Evolutionary conservation across 2,888 invertebrate species (phyloP).

Genomic region (Chloroclystis v-ata): DNA sequence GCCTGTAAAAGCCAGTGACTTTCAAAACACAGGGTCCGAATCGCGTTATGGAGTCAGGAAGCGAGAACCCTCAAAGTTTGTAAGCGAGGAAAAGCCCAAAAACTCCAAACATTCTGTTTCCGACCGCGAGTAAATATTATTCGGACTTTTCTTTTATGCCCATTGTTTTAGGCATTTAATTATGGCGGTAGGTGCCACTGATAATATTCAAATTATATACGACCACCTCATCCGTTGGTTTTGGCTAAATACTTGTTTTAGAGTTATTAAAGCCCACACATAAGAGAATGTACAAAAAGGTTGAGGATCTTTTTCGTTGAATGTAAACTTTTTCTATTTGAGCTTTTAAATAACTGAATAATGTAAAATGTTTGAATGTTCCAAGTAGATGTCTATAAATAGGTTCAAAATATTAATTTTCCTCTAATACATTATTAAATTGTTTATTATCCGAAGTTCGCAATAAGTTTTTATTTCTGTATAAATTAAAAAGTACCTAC

Average conservation of each 20-base stretch:
- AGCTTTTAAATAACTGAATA: not conserved
- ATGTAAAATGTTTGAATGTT: not conserved
- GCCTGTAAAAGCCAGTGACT: slow-evolving; percentile 45
- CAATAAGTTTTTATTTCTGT: no score
- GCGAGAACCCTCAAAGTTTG: slow-evolving; percentile 61
- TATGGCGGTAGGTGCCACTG: slow-evolving; percentile 39
- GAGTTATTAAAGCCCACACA: slow-evolving; percentile 11
- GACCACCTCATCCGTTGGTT: slow-evolving; percentile 2
- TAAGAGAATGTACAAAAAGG: slow-evolving; percentile 31
- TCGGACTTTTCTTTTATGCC: slow-evolving; percentile 63
- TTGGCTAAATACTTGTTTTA: not conserved
- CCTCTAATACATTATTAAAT: no score
- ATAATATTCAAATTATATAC: slow-evolving; percentile 25
- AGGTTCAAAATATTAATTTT: no score
- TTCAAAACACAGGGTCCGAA: slow-evolving; percentile 52
- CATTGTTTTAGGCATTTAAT: slow-evolving; percentile 68
- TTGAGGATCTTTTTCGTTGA: not conserved
- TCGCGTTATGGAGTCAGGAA: slow-evolving; percentile 67
- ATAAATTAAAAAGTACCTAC: no score
- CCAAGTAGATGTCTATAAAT: no score
- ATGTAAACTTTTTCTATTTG: not conserved
- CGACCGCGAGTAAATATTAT: slow-evolving; percentile 68
- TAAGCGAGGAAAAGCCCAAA: slow-evolving; percentile 62
- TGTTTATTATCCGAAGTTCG: no score
- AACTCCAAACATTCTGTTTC: slow-evolving; percentile 63